phyloP scores from a whole-genome alignment of 2,888 invertebrate genomes.

The Mesopsocus fuscifrons region DNA sequence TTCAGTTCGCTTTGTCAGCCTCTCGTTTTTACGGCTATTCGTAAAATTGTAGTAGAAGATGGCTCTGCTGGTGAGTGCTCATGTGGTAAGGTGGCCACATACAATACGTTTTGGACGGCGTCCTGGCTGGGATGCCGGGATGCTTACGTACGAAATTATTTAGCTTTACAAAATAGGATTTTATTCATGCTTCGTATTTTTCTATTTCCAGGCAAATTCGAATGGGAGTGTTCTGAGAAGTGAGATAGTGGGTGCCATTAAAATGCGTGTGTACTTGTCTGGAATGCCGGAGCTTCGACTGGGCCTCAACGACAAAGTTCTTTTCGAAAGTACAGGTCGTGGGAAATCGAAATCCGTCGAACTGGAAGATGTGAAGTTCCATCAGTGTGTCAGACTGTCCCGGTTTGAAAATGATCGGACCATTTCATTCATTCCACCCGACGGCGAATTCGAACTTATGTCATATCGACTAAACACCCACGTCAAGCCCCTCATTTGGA shows the following conservation, averaged over 20 bases:
- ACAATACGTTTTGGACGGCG: no score
- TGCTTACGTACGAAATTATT: no score
- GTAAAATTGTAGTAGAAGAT: no score
- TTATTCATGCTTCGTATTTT: not conserved
- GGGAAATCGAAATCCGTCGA: constrained; percentile 97
- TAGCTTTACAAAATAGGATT: not conserved
- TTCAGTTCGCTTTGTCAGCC: no score
- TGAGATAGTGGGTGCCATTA: constrained; percentile 96
- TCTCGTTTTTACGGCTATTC: no score
- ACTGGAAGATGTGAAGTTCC: constrained; percentile 95
- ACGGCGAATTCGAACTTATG: constrained; percentile 98
- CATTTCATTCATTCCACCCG: constrained; percentile 95
- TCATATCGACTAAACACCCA: constrained; percentile 93
- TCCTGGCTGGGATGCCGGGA: no score
- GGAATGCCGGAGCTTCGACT: constrained; percentile 96
- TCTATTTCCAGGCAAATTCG: constrained; percentile 49
- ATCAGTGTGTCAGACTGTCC: constrained; percentile 92
- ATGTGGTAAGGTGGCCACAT: no score
- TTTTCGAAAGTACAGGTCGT: constrained; percentile 93
- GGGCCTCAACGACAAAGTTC: constrained; percentile 92
- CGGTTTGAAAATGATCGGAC: constrained; percentile 97
- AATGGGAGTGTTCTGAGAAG: constrained; percentile 92
- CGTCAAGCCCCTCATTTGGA: constrained; percentile 96
- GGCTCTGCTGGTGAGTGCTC: no score
- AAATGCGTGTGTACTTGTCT: constrained; percentile 94